Conservation (phyloP, 2,888 invertebrate genomes). For the Apoderus coryli region DNA sequence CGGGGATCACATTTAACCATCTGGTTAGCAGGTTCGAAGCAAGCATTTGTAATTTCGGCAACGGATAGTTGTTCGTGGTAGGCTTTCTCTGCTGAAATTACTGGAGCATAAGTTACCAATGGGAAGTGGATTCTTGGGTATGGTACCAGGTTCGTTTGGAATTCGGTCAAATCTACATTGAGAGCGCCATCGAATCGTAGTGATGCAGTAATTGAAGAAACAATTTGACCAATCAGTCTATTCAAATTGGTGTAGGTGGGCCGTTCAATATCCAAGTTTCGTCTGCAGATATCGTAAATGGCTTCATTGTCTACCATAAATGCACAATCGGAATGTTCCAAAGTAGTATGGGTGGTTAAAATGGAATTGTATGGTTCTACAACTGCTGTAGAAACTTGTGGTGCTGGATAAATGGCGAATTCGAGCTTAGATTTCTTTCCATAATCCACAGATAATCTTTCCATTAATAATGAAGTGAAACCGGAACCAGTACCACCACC, state of each 20-base stretch:
- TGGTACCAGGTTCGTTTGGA: constrained; percentile 92
- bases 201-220: constrained; percentile 84
- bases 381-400: constrained; percentile 76
- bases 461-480: constrained; percentile 94
- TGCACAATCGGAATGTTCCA: constrained; percentile 93
- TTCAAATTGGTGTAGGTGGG: constrained; percentile 96
- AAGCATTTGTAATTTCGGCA: constrained; percentile 87
- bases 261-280: constrained; percentile 88
- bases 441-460: constrained; percentile 89
- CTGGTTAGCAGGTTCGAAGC: too few relatives aligned
- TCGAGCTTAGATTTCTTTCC: constrained; percentile 93
- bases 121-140: constrained; percentile 96
- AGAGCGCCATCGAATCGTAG: constrained; percentile 86
- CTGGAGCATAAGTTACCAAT: constrained; percentile 80
- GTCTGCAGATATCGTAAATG: constrained; percentile 84
- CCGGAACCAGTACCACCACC: constrained; percentile 91
- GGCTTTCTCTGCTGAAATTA: too few relatives aligned
- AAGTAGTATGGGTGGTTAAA: constrained; percentile 88
- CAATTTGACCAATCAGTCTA: constrained; percentile 89
- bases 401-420: constrained; percentile 94
- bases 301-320: too few relatives aligned
- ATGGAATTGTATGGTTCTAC: constrained; percentile 99
- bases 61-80: constrained; percentile 87
- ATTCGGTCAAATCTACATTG: too few relatives aligned
- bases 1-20: constrained; percentile 87